These are phyloP conservation scores for Tanaodytes sp. DNA, from an alignment of 2,888 invertebrate species.

Conservation along the genomic window DNA sequence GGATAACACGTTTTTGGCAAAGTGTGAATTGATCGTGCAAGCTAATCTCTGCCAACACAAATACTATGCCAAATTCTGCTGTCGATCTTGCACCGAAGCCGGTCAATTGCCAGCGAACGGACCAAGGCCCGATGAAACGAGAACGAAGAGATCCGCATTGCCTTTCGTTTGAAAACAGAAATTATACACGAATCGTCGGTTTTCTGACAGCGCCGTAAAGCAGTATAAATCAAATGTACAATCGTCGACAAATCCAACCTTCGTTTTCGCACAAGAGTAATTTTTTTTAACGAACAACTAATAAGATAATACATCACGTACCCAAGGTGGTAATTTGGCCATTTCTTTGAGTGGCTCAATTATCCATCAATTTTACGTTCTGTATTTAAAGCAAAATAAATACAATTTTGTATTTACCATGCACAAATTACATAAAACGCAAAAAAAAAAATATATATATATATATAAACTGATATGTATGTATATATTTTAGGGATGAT, in stretches of 20 bases:
- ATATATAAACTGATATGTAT: no score
- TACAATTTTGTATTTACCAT: no score
- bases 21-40: conserved; percentile 89
- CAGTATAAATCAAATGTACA: conserved; percentile 37
- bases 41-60: conserved; percentile 89
- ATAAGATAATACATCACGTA: no score
- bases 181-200: conserved; percentile 26
- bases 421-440: no score
- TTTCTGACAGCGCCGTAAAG: conserved; percentile 40
- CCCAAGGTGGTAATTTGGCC: no score
- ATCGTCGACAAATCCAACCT: conserved; percentile 2
- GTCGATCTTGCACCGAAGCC: conserved; percentile 91
- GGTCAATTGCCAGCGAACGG: conserved; percentile 79
- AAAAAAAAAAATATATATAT: no score
- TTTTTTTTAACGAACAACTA: no score
- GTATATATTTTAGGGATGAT: no score
- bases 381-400: no score
- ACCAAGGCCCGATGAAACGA: conserved; percentile 70
- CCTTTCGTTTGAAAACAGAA: conserved; percentile 47
- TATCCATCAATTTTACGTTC: no score
- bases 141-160: conserved; percentile 59
- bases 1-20: conserved; percentile 91
- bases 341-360: no score
- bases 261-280: background rate
- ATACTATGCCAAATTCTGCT: conserved; percentile 95